phyloP scores from a whole-genome alignment of 2,888 invertebrate species.

The Dione juno region DNA sequence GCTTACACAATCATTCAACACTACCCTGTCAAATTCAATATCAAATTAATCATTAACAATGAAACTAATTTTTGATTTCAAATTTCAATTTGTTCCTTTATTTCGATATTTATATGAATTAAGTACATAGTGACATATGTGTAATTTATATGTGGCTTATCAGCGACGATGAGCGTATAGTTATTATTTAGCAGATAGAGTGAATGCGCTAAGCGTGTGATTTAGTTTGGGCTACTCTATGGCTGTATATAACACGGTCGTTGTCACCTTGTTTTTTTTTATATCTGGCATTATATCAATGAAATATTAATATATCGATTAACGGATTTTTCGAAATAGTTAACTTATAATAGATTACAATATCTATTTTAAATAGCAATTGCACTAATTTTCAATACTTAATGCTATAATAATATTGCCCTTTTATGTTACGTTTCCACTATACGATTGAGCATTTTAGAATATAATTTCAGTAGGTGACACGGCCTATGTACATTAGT shows the following conservation, averaged over 20 bases:
- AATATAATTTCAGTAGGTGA: slow-evolving; percentile 32
- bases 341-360: too few relatives aligned
- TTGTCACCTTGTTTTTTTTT: slow-evolving; percentile 41
- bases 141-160: not conserved
- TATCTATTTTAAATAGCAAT: too few relatives aligned
- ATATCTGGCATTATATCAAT: not conserved
- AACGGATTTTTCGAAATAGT: too few relatives aligned
- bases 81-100: slow-evolving; percentile 29
- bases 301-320: too few relatives aligned
- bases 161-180: slow-evolving; percentile 2
- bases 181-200: slow-evolving; percentile 28
- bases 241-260: slow-evolving; percentile 59
- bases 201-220: slow-evolving; percentile 47
- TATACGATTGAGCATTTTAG: not conserved
- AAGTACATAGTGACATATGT: slow-evolving; percentile 30
- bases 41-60: not conserved
- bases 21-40: slow-evolving; percentile 10
- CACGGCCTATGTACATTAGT: slow-evolving; percentile 74
- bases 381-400: not conserved
- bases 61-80: not conserved
- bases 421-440: too few relatives aligned
- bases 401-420: not conserved
- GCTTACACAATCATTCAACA: not conserved
- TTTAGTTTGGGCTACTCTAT: slow-evolving; percentile 51
- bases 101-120: slow-evolving; percentile 28